Evolutionary conservation across 2,888 invertebrate species (phyloP).

Genomic region (Strigamia transsilvanica): DNA sequence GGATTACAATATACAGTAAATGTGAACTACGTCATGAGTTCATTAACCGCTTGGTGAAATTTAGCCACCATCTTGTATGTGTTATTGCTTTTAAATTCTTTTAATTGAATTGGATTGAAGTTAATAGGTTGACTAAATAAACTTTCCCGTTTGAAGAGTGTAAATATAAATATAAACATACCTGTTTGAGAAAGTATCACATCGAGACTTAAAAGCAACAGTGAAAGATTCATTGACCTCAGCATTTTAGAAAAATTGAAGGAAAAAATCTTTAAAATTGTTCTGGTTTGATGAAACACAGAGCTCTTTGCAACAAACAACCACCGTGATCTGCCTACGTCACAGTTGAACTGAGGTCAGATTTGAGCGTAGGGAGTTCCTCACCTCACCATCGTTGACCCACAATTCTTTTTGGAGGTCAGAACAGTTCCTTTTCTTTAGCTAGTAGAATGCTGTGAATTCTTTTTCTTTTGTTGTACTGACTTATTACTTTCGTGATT

Average conservation of each 20-base stretch:
- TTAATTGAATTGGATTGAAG: neutral
- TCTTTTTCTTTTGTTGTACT: no score
- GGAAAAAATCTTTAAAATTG: neutral
- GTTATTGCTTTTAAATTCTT: neutral
- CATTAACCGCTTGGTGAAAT: neutral
- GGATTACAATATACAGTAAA: no score
- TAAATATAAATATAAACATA: slow-evolving; percentile 9
- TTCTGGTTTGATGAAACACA: no score
- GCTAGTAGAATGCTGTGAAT: no score
- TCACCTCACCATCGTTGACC: no score
- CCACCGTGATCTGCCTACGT: no score
- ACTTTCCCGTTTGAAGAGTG: neutral
- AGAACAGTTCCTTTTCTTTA: no score
- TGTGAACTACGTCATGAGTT: neutral
- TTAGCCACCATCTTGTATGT: neutral
- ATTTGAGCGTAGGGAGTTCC: no score
- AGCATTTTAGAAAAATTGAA: neutral
- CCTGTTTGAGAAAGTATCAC: slow-evolving; percentile 36
- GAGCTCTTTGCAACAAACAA: no score
- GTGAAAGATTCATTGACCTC: neutral
- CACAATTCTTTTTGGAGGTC: no score
- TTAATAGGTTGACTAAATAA: neutral
- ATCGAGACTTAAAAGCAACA: neutral
- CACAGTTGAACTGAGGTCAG: no score
- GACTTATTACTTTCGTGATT: no score